Conservation (phyloP, 2,797 vertebrate species). For the Ciconia nigra region DNA sequence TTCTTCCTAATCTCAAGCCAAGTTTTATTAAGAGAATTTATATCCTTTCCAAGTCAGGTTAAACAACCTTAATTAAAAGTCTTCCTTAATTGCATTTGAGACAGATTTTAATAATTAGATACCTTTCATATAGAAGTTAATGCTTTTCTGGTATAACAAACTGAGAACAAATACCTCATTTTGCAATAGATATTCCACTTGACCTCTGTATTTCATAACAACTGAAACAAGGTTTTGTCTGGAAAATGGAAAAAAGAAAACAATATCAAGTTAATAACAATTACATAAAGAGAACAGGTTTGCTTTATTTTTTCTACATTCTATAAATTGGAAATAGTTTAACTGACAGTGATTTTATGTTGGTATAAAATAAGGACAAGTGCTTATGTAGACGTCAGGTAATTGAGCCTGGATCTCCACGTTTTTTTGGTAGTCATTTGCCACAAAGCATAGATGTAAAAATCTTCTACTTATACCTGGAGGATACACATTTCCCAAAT, state of each 20-base stretch:
- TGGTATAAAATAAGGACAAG: background rate
- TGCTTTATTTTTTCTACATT: background rate
- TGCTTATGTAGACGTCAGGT: background rate
- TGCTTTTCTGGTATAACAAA: background rate
- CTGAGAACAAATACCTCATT: constrained; percentile 61
- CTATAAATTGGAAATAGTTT: background rate
- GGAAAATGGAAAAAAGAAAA: background rate
- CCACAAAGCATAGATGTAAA: background rate
- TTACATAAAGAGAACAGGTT: background rate
- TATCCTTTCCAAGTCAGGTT: background rate
- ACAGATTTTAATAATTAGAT: background rate
- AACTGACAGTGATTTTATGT: background rate
- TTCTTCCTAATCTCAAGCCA: background rate
- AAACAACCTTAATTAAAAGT: constrained; percentile 4
- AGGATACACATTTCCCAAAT: background rate
- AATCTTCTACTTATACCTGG: background rate
- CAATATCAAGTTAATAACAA: background rate
- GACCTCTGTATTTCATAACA: constrained; percentile 45
- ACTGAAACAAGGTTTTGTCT: constrained; percentile 61
- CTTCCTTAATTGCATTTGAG: background rate
- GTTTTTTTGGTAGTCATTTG: background rate
- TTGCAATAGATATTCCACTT: constrained; percentile 50
- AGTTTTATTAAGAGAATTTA: background rate
- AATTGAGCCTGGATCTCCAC: background rate
- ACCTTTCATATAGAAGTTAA: background rate